phyloP scores from a whole-genome alignment of 92 coral and sea anemone species.

The Siderastrea siderea region DNA sequence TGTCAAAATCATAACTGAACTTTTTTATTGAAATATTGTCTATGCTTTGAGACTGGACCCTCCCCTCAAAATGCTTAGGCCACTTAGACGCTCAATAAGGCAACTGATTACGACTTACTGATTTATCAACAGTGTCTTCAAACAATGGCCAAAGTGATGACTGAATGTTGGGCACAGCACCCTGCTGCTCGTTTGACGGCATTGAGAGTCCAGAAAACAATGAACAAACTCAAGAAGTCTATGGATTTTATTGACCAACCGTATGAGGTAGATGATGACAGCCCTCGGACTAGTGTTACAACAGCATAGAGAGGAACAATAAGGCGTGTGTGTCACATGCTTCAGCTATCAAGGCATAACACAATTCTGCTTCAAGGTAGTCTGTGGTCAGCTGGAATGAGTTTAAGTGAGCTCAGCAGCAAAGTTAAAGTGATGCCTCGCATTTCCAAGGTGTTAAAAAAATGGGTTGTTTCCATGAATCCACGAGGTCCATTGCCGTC shows the following conservation, averaged over 20 bases:
- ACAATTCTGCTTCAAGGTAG: not conserved
- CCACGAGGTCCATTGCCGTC: too few relatives aligned
- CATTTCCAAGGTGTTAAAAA: not conserved
- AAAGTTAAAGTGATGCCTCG: not conserved
- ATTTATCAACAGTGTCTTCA: conserved; percentile 67
- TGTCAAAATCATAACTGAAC: too few relatives aligned
- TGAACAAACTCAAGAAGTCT: conserved; percentile 73
- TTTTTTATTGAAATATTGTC: too few relatives aligned
- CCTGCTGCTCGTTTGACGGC: conserved; percentile 91
- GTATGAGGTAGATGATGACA: conserved; percentile 35
- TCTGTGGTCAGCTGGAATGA: too few relatives aligned
- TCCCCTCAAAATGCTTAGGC: too few relatives aligned
- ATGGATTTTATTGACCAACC: conserved; percentile 47
- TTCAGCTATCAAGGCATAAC: not conserved
- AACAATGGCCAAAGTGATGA: conserved; percentile 86
- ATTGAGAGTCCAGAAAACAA: conserved; percentile 85
- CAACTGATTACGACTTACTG: not conserved
- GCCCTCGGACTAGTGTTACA: conserved; percentile 53
- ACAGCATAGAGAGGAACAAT: conserved; percentile 35
- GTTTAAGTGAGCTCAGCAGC: not conserved
- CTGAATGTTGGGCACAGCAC: conserved; percentile 88
- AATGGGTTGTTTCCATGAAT: not conserved
- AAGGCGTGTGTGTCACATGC: not conserved
- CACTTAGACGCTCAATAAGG: not conserved
- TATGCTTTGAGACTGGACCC: too few relatives aligned